phyloP scores from a whole-genome alignment of 2,113 vertebrate species.

The Coptodon bakossiorum region DNA sequence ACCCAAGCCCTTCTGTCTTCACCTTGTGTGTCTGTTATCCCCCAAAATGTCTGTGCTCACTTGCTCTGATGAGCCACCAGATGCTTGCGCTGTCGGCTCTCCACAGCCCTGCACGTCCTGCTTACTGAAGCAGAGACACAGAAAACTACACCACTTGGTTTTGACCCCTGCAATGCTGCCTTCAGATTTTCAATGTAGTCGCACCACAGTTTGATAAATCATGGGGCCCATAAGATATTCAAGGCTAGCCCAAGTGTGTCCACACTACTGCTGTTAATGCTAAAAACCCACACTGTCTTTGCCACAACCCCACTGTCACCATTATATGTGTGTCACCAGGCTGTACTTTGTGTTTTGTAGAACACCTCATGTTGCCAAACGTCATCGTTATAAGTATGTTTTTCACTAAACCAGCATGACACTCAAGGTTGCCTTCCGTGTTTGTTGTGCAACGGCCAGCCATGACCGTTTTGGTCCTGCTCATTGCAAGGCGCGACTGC shows the following conservation, averaged over 20 bases:
- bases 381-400: slow-evolving; percentile 21
- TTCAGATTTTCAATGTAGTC: not conserved
- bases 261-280: not conserved
- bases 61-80: slow-evolving; percentile 16
- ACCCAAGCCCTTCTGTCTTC: slow-evolving; percentile 46
- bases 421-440: not conserved
- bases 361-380: slow-evolving; percentile 42
- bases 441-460: not conserved
- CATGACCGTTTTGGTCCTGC: not conserved
- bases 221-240: not conserved
- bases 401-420: slow-evolving; percentile 43
- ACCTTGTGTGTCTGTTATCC: slow-evolving; percentile 51
- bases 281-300: slow-evolving; percentile 1
- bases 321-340: slow-evolving; percentile 50
- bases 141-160: slow-evolving; percentile 16
- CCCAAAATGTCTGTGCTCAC: slow-evolving; percentile 43
- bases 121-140: slow-evolving; percentile 36
- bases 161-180: slow-evolving; percentile 12
- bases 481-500: not conserved
- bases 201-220: not conserved
- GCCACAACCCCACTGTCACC: slow-evolving; percentile 28
- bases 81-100: slow-evolving; percentile 37
- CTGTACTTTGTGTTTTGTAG: slow-evolving; percentile 34
- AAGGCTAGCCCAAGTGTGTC: not conserved
- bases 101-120: slow-evolving; percentile 27